Base-by-base conservation (phyloP, 2,113 vertebrate genomes). In the Nothoprocta pentlandii region DNA sequence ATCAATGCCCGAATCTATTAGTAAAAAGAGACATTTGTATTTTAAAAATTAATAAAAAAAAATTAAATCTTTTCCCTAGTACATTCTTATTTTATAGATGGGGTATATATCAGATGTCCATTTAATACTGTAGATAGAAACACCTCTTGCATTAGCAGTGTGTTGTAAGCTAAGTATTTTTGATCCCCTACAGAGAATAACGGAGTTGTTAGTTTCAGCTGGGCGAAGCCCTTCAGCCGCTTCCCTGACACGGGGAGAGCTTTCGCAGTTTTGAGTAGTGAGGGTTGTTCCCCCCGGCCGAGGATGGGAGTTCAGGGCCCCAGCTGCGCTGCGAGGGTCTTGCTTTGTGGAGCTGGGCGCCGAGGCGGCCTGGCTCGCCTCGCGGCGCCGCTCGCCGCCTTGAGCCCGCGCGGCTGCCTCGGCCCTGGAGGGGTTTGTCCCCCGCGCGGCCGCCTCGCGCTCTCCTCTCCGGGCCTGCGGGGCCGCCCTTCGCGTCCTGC, bases 401-500 rank as follows among this genome's bases (percentile, higher is more conserved):
- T 28, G n/a, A 74, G 8, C 59, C 79, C 28, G 6, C 58, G 44
- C 25, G 14, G 79, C 39, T 42, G 46, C 21, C 11, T 23, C 70
- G 39, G 9, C 42, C 59, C 9, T 7, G 51, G 46, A 51, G 2
- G 7, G 22, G 62, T 61, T 28, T 42, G 12, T 14, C 83, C 25
- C 34, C 12, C 3, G 7, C 23, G 10, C 19, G 73, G 71, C 39
- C 59, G 26, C 5, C 5, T 46, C 21, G 17, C 9, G 34, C 13
- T 39, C 6, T 8, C 28, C 30, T 22, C 59, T 54, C 28, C 32
- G 1, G 61, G 3, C 6, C 6, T 53, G 8, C 62, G 12, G 17
- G 0, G 0, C 15, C 22, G 12, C 36, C 63, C 16, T 76, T 79
- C 32, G 79, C 34, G 28, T 32, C 6, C 28, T 69, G 62, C 12